A percentile compares a stretch with the other conserved stretches of the same genome.
Evolutionary conservation across 2,113 vertebrate genomes (phyloP).

Genomic region (Edolisoma coerulescens): DNA sequence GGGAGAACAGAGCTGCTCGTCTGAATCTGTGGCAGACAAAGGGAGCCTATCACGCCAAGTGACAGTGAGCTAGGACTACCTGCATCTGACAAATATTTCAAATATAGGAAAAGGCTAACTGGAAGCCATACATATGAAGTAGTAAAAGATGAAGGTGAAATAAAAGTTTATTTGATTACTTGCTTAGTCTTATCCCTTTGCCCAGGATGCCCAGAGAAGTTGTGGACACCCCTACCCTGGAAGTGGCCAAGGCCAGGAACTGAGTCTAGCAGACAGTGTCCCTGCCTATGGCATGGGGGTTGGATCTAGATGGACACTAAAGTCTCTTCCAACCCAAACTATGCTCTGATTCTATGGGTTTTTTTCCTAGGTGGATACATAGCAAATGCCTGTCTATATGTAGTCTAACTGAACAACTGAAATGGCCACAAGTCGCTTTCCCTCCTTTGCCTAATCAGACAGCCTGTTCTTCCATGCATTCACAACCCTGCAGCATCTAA

Average conservation of each 20-base stretch:
- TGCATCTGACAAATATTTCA: background rate
- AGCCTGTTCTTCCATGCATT: background rate
- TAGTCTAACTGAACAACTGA: background rate
- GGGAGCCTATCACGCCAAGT: background rate
- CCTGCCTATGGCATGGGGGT: accelerated
- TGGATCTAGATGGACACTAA: background rate
- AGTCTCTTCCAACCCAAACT: background rate
- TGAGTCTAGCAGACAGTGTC: background rate
- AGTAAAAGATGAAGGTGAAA: background rate
- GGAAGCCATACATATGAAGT: background rate
- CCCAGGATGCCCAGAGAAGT: background rate
- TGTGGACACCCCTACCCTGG: too few relatives aligned
- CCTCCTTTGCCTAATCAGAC: background rate
- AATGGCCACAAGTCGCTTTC: background rate
- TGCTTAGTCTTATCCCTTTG: background rate
- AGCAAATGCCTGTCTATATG: background rate
- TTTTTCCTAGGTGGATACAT: background rate
- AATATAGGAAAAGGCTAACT: background rate
- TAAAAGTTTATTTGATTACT: background rate
- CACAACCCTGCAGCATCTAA: background rate
- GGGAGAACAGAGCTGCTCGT: background rate
- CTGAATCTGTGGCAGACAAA: background rate
- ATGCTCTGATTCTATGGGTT: background rate
- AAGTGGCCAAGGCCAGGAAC: background rate
- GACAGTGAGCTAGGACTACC: background rate